Conservation (phyloP, 2,113 vertebrate genomes). For the Potamarius usumacintae region DNA sequence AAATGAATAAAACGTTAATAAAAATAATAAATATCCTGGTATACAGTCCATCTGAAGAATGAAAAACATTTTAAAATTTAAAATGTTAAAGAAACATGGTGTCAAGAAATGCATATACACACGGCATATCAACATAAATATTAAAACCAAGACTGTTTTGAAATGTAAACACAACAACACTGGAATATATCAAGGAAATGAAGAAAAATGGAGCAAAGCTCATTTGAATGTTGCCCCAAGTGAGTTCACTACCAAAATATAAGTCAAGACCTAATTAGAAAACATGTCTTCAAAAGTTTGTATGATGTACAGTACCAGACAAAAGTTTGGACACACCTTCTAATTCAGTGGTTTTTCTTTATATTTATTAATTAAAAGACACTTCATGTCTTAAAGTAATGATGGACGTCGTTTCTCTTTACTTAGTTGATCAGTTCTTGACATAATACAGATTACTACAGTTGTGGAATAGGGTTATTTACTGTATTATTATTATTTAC, state of each 20-base stretch:
- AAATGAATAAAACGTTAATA: background rate
- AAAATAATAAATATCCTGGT: conserved; percentile 14
- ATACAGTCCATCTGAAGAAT: background rate
- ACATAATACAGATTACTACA: too few species aligned
- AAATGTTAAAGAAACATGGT: background rate
- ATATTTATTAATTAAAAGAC: too few species aligned
- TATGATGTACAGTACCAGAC: too few species aligned
- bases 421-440: too few species aligned
- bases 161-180: conserved; percentile 3
- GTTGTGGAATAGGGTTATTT: too few species aligned
- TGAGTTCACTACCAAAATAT: background rate
- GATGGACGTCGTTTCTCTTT: too few species aligned
- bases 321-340: too few species aligned
- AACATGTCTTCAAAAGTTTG: background rate
- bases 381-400: too few species aligned
- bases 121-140: background rate
- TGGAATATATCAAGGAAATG: conserved; percentile 4
- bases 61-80: background rate
- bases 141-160: background rate
- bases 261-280: background rate
- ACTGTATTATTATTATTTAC: too few species aligned
- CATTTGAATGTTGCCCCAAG: background rate
- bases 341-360: too few species aligned
- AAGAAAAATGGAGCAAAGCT: background rate
- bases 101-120: conserved; percentile 21